Base-by-base conservation (phyloP, 2,888 invertebrate species). In the Podabrus alpinus region DNA sequence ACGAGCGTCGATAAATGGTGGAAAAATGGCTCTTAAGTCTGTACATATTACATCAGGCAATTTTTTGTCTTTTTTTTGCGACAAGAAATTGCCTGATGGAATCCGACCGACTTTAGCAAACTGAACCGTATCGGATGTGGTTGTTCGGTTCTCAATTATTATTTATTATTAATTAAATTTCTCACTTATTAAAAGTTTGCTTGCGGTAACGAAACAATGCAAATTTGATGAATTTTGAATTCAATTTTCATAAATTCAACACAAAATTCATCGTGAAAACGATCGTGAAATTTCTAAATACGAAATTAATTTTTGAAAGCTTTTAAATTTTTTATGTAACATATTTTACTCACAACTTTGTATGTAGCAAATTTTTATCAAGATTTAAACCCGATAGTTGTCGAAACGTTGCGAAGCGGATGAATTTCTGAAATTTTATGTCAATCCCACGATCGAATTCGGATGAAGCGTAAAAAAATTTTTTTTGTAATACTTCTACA, bases 221-320 rank as follows among this genome's bases (percentile, higher is more conserved):
- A 83, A 21, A 15, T 71, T 79, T 15, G 73, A 71, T 29, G 25
- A 71, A 16, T 64, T 68, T 4, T 83, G 84, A 66, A 64, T 71
- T 19, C 1, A 71, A 11, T 73, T 75, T 21, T n/a, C n/a, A n/a
- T n/a, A n/a, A n/a, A n/a, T n/a, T n/a, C n/a, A n/a, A n/a, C n/a
- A n/a, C n/a, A n/a, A n/a, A n/a, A n/a, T n/a, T n/a, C n/a, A n/a
- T n/a, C n/a, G 79, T 82, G 69, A 81, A 7, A 82, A 85, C 71
- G 61, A 74, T 3, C 66, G 64, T 21, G 72, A 68, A 9, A 77
- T 84, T 15, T 81, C 84, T 21, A 87, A 86, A 45, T 88, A 88
- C 78, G 85, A 87, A 15, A 80, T 86, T 5, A 86, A 87, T n/a
- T 29, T 45, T 45, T n/a, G 5, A 5, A 60, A 15, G 1, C n/a